Evolutionary conservation across 37 sponge, comb jelly and placozoan genomes (phyloP).

Genomic region (Aphrocallistes beatrix): DNA sequence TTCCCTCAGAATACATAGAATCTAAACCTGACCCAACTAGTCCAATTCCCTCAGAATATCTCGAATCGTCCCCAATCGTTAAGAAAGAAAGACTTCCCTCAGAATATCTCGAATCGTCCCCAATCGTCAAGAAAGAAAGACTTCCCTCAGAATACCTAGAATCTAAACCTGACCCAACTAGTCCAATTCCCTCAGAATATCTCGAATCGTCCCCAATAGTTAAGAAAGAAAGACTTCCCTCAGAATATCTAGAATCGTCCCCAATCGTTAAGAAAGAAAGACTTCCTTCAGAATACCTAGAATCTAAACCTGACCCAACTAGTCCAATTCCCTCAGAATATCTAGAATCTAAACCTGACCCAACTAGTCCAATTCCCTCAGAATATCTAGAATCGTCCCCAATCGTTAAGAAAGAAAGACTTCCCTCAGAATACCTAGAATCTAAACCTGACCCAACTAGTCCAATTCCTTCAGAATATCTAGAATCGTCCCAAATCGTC

Average conservation of each 20-base stretch:
- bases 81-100: not conserved
- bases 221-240: not conserved
- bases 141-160: not conserved
- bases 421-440: not conserved
- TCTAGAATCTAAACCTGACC: not conserved
- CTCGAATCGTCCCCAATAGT: not conserved
- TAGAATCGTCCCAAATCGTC: not conserved
- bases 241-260: not conserved
- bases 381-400: not conserved
- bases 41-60: not conserved
- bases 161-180: not conserved
- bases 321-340: not conserved
- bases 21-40: not conserved
- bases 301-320: not conserved
- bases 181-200: not conserved
- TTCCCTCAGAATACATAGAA: not conserved
- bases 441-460: not conserved
- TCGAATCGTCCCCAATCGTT: not conserved
- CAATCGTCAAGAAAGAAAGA: not conserved
- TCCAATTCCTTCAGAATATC: not conserved
- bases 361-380: not conserved
- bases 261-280: not conserved
- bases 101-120: not conserved
- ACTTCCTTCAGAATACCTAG: not conserved
- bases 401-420: not conserved